These are phyloP conservation scores for Macrotrachela quadricornifera DNA, from an alignment of 1,140 invertebrate genomes.

Conservation along the genomic window DNA sequence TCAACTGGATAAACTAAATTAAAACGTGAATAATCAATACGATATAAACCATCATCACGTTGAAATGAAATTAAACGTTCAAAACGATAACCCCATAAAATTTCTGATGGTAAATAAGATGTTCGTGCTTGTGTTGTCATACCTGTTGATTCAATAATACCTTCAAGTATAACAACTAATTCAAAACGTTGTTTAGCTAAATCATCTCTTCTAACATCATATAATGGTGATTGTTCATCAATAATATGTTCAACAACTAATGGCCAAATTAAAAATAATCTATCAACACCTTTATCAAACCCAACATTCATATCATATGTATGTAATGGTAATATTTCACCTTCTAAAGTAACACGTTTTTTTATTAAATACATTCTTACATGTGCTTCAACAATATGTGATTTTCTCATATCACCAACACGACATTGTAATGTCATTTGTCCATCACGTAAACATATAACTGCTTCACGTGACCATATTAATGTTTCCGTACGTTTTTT, in stretches of 20 bases:
- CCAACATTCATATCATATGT: slow-evolving; percentile 35
- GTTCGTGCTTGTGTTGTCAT: slow-evolving; percentile 33
- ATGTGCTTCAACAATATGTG: slow-evolving; percentile 74
- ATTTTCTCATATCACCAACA: slow-evolving; percentile 91
- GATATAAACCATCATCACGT: slow-evolving; percentile 68
- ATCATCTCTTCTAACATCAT: slow-evolving; percentile 60
- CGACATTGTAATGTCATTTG: slow-evolving; percentile 76
- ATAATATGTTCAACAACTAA: slow-evolving; percentile 57
- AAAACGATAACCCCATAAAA: slow-evolving; percentile 34
- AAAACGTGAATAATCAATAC: slow-evolving; percentile 80
- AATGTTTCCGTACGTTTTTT: slow-evolving; percentile 81
- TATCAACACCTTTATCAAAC: slow-evolving; percentile 56
- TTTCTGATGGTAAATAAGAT: slow-evolving; percentile 33
- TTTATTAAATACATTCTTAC: slow-evolving; percentile 72
- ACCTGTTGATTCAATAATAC: slow-evolving; percentile 50
- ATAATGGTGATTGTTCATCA: slow-evolving; percentile 62
- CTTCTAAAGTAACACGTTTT: slow-evolving; percentile 49
- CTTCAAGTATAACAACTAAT: slow-evolving; percentile 82
- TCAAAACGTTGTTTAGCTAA: slow-evolving; percentile 71
- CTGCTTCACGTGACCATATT: slow-evolving; percentile 70
- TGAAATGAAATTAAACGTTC: slow-evolving; percentile 59
- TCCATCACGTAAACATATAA: slow-evolving; percentile 58
- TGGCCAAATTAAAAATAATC: slow-evolving; percentile 82
- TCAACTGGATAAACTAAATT: slow-evolving; percentile 71
- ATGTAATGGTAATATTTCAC: slow-evolving; percentile 32